Base-by-base conservation (phyloP, 2,888 invertebrate species). In the Nomada lathburiana region DNA sequence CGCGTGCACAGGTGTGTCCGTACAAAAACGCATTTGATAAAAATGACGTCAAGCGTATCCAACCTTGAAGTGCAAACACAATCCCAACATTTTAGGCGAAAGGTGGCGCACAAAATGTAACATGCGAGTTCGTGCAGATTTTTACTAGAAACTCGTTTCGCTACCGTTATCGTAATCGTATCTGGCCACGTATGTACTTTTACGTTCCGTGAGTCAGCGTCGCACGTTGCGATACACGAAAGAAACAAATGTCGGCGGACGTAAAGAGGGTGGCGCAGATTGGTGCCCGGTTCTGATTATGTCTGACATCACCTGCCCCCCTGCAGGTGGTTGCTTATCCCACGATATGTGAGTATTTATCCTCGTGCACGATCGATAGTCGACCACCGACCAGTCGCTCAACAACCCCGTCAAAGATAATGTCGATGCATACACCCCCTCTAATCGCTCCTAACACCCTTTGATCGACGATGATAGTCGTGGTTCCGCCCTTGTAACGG, bases 311-410 rank as follows among this genome's bases (percentile, higher is more conserved):
- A 89, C 89, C 89, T 89, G 89, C 87, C 89, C 87, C 86, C 85
- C 84, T 79, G 89, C 90, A 89, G 89, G 90, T 89, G 89, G 85
- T 88, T 83, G 82, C 53, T 71, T 82, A 64, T 86, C 87, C 83
- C 86, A 85, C 82, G 84, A 82, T 76, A 86, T 36, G 63, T 44
- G 75, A 77, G 81, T 86, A 86, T 84, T 85, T 87, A 85, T 87
- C 80, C 83, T 78, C 75, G 59, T 78, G 79, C 64, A 47, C 68
- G 80, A 77, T 88, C 88, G 83, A 83, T 86, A 82, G 67, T 67
- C 67, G 69, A 80, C 84, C 74, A 83, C 60, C 79, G 59, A 76
- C 76, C 83, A 83, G 76, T 82, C 83, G 84, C 55, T 60, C 76
- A 53, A 79, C 79, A 77, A 86, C 82, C 84, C 73, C 47, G 29